Percentiles rank a stretch among this genome's conserved stretches.
Conservation (phyloP, 2,113 vertebrate genomes). For the Oreochromis niloticus region DNA sequence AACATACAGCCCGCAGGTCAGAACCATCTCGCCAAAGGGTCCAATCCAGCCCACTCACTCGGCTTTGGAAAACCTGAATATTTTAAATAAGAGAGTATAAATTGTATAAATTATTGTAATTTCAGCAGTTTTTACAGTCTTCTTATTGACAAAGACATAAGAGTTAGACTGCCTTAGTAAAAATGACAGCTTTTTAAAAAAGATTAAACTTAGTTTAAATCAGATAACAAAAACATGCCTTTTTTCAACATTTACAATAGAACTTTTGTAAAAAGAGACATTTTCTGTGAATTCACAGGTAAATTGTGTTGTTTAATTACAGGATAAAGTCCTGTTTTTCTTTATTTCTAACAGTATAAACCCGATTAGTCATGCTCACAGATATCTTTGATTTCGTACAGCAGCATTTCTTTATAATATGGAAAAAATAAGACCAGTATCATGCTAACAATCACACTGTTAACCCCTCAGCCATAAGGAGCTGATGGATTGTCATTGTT, state of each 20-base stretch:
- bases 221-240: not conserved
- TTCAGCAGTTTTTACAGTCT: too few species aligned
- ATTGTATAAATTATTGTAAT: too few species aligned
- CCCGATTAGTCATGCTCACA: not conserved
- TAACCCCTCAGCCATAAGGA: not conserved
- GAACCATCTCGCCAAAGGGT: not conserved
- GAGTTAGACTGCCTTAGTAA: not conserved
- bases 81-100: not conserved
- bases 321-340: not conserved
- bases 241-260: not conserved
- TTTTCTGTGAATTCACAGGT: not conserved
- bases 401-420: not conserved
- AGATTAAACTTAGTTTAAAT: not conserved
- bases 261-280: not conserved
- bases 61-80: not conserved
- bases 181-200: not conserved
- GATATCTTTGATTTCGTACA: not conserved
- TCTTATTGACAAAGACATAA: not conserved
- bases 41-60: not conserved
- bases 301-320: not conserved
- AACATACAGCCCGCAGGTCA: not conserved
- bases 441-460: not conserved
- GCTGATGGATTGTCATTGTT: not conserved
- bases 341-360: not conserved
- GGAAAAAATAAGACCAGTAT: not conserved